These are phyloP conservation scores for Harmothoe impar DNA, from an alignment of 2,888 invertebrate genomes.

Conservation along the genomic window DNA sequence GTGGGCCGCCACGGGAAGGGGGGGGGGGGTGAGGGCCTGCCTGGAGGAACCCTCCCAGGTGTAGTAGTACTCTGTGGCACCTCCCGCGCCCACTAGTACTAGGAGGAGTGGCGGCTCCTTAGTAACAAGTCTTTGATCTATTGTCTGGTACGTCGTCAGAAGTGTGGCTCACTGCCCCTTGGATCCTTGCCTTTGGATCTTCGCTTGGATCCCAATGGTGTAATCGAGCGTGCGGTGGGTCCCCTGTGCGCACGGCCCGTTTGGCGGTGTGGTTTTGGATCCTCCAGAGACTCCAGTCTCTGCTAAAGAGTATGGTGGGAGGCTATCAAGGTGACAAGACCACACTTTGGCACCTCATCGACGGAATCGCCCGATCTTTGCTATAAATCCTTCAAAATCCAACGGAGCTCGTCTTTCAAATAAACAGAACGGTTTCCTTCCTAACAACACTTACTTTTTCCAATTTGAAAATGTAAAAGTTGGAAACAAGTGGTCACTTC, in stretches of 20 bases:
- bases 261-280: not conserved
- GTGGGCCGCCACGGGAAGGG: not conserved
- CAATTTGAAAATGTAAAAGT: no score
- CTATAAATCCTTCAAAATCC: no score
- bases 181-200: conserved; percentile 3
- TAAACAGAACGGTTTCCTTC: no score
- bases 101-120: not conserved
- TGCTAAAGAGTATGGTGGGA: no score
- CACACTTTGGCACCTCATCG: no score
- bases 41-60: conserved; percentile 1
- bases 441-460: no score
- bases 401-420: no score
- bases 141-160: not conserved
- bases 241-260: not conserved
- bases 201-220: not conserved
- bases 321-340: no score
- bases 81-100: not conserved
- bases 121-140: not conserved
- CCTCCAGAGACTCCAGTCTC: not conserved
- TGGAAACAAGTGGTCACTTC: no score
- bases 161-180: not conserved
- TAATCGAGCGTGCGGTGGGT: not conserved
- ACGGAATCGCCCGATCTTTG: no score
- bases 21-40: not conserved
- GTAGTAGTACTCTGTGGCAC: not conserved